Conservation (phyloP, 2,113 vertebrate species). For the Stigmatopora nigra region DNA sequence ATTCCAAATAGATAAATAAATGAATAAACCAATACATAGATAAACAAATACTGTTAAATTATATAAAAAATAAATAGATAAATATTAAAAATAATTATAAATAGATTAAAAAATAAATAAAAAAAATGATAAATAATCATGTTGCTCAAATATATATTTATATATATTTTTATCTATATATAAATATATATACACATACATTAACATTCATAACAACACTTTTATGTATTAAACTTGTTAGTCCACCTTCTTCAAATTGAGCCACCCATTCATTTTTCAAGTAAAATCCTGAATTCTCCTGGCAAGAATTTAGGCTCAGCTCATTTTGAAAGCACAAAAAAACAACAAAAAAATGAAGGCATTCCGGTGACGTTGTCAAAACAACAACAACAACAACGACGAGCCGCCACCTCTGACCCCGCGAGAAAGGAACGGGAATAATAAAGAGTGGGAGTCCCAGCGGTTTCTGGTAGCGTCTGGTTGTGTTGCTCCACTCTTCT, state of each 20-base stretch:
- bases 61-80: no score
- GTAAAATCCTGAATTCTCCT: neutral
- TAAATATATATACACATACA: no score
- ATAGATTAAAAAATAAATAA: no score
- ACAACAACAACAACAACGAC: constrained; percentile 8
- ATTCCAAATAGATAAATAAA: no score
- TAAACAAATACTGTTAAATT: no score
- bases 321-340: constrained; percentile 14
- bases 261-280: neutral
- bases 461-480: constrained; percentile 69
- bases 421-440: neutral
- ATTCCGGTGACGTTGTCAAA: constrained; percentile 25
- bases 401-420: constrained; percentile 32
- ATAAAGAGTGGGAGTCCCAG: constrained; percentile 12
- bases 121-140: no score
- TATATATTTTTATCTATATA: no score
- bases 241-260: neutral
- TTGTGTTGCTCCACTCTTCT: constrained; percentile 44
- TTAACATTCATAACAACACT: no score
- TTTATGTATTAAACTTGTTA: no score
- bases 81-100: no score
- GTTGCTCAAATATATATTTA: no score
- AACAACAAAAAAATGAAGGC: neutral
- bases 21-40: no score
- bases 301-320: neutral